Evolutionary conservation across 2,113 vertebrate species (phyloP).

Genomic region (Forbesichthys agassizii): DNA sequence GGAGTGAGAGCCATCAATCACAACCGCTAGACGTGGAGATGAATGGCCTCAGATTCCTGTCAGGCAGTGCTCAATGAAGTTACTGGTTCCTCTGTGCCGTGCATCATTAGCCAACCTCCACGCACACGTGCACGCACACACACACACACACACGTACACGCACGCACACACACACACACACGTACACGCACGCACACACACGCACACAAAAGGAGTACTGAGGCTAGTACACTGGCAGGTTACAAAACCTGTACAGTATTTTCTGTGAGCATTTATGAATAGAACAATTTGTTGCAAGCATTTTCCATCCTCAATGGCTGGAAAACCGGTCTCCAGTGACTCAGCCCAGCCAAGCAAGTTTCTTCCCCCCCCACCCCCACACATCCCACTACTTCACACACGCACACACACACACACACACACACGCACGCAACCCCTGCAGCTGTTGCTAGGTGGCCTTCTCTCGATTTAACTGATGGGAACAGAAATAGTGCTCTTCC

Average conservation of each 20-base stretch:
- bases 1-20: conserved; percentile 34
- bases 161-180: too few species aligned
- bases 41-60: conserved; percentile 25
- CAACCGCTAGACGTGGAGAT: conserved; percentile 26
- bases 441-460: conserved; percentile 61
- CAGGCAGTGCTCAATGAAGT: conserved; percentile 48
- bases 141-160: too few species aligned
- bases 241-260: conserved; percentile 39
- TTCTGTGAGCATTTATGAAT: conserved; percentile 57
- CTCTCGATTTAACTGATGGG: conserved; percentile 50
- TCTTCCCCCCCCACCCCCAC: neutral
- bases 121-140: too few species aligned
- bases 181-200: too few species aligned
- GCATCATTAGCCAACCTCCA: neutral
- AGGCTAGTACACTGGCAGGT: conserved; percentile 35
- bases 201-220: conserved; percentile 32
- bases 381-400: neutral
- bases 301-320: conserved; percentile 51
- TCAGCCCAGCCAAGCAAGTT: neutral
- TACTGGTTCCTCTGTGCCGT: neutral
- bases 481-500: conserved; percentile 60
- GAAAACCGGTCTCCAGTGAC: conserved; percentile 35
- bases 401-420: neutral
- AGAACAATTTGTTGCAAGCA: conserved; percentile 53
- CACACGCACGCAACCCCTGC: neutral